Percentiles rank a stretch among this genome's conserved stretches.
phyloP scores from a whole-genome alignment of 2,888 invertebrate species.

The Dichetophora obliterata region DNA sequence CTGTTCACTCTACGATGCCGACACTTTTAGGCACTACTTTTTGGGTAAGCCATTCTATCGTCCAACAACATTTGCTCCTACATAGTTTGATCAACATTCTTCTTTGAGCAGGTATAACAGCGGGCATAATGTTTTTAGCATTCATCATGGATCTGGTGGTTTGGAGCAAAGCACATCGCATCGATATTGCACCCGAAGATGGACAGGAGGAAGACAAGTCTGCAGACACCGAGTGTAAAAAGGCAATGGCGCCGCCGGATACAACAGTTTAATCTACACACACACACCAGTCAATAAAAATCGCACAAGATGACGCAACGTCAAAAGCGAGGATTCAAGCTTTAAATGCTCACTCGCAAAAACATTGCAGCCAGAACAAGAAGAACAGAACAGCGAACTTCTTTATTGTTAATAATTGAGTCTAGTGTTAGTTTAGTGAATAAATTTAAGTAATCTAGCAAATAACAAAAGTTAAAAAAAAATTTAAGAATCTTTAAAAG shows the following conservation, averaged over 20 bases:
- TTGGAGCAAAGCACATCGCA: constrained; percentile 89
- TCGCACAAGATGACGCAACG: neutral
- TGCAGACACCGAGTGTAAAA: constrained; percentile 60
- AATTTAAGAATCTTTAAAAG: neutral
- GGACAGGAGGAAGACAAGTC: constrained; percentile 53
- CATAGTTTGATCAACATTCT: neutral
- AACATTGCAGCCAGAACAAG: constrained; percentile 26
- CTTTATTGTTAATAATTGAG: constrained; percentile 42
- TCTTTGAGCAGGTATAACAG: constrained; percentile 80
- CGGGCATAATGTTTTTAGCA: constrained; percentile 86
- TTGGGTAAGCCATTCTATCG: constrained; percentile 75
- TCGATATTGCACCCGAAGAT: constrained; percentile 75
- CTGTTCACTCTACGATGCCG: constrained; percentile 89
- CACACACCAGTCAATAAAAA: neutral
- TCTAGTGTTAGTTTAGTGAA: constrained; percentile 44
- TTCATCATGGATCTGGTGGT: constrained; percentile 91
- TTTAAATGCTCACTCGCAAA: neutral
- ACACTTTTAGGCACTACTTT: constrained; percentile 86
- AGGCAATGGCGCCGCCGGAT: constrained; percentile 60
- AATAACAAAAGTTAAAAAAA: neutral
- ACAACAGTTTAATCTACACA: constrained; percentile 62
- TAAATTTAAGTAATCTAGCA: constrained; percentile 14
- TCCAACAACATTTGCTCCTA: neutral
- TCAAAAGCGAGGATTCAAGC: neutral
- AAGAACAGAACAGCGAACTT: constrained; percentile 29